These are phyloP conservation scores for Lucilia cuprina DNA, from an alignment of 1,140 invertebrate genomes.

Conservation along the genomic window DNA sequence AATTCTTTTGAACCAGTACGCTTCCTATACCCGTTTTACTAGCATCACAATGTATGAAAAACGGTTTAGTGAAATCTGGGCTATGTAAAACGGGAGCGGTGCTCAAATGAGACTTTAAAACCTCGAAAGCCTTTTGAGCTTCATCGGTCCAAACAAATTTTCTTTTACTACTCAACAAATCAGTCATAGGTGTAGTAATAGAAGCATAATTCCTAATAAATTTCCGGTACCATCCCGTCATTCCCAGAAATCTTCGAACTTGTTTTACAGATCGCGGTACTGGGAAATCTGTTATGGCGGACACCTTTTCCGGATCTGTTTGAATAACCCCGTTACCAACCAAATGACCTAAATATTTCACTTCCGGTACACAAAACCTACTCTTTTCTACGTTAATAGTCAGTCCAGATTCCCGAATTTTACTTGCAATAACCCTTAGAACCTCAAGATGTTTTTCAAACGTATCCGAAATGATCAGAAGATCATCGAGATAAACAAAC, in stretches of 20 bases:
- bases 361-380: too few relatives aligned
- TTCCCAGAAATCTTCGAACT: conserved; percentile 10
- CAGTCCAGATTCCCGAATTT: neutral
- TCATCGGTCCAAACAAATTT: conserved; percentile 1
- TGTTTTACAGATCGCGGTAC: neutral
- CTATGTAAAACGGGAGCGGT: too few relatives aligned
- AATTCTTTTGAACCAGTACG: too few relatives aligned
- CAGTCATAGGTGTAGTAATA: conserved; percentile 5
- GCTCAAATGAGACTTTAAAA: conserved; percentile 1
- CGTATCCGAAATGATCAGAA: conserved; percentile 42
- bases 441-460: conserved; percentile 46
- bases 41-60: too few relatives aligned
- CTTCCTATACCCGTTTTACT: too few relatives aligned
- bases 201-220: conserved; percentile 6
- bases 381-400: too few relatives aligned
- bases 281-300: neutral
- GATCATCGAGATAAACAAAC: conserved; percentile 52
- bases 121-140: conserved; percentile 13
- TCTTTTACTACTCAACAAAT: neutral
- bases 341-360: too few relatives aligned
- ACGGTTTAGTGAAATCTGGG: too few relatives aligned
- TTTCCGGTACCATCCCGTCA: neutral
- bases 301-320: too few relatives aligned
- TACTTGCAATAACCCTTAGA: conserved; percentile 32
- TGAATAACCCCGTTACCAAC: too few relatives aligned